Evolutionary conservation across 2,888 invertebrate species (phyloP).

Genomic region (Epinotia brunnichana): DNA sequence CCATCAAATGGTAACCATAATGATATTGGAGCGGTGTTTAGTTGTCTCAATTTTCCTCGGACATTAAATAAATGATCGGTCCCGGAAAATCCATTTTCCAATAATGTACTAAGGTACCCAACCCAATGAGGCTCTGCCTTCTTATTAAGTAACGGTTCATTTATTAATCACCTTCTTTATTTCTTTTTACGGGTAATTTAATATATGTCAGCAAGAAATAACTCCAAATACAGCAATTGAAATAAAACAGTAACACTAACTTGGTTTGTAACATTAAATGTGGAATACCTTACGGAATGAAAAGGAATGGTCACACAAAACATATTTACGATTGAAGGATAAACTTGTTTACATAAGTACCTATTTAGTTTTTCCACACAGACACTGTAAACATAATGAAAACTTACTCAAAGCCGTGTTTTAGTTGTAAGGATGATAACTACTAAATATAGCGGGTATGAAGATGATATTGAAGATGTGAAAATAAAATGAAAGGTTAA

Average conservation of each 20-base stretch:
- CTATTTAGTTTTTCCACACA: no score
- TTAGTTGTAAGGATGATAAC: background rate
- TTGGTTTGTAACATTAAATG: background rate
- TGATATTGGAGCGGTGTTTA: conserved; percentile 54
- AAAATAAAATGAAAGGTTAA: conserved; percentile 2
- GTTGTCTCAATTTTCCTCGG: conserved; percentile 65
- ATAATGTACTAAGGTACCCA: conserved; percentile 28
- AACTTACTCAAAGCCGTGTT: background rate
- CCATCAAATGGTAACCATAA: conserved; percentile 41
- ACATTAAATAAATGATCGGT: conserved; percentile 62
- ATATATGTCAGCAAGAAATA: background rate
- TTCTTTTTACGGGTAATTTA: background rate
- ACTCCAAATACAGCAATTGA: background rate
- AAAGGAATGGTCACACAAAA: background rate
- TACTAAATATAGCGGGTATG: background rate
- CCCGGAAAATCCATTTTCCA: conserved; percentile 45
- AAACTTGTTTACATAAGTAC: no score
- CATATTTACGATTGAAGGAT: background rate
- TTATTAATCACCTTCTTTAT: conserved; percentile 6
- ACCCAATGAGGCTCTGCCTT: conserved; percentile 17
- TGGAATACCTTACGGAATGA: background rate
- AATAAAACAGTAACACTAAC: background rate
- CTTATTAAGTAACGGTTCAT: conserved; percentile 10
- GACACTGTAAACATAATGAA: background rate
- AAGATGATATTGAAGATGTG: background rate